Evolutionary conservation across 2,888 invertebrate species (phyloP), one percentile per base, ranked within the genome.

Genomic region (Ptilodon capucinus): DNA sequence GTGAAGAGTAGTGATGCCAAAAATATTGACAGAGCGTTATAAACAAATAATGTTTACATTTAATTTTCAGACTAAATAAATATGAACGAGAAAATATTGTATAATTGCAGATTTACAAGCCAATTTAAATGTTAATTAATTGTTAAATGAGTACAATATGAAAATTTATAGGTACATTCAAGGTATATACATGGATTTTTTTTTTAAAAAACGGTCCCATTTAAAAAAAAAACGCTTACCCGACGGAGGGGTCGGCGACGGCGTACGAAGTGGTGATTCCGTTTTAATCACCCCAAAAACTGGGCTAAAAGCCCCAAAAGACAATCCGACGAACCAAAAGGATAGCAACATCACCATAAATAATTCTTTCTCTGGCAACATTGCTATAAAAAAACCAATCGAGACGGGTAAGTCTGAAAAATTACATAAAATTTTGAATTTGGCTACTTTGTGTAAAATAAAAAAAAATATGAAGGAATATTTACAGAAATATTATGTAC

Each of bases 161-260:
- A 32, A 14, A 36, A 25, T 17, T 55, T 40, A 34, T 21, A 36
- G 44, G 48, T 23, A 43, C 39, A 38, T 39, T 14, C 23, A 41
- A 39, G 41, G 13, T 45, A 53, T 32, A 19, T 32, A 34, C n/a
- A 42, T 40, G 41, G 19, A 40, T 23, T 28, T 32, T n/a, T 18
- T 4, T 21, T 44, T 17, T 8, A 35, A 2, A 0, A 18, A 34
- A 39, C 38, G 44, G 67, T 65, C 69, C 69, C 61, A 62, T 57
- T 61, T 60, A 65, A 54, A 58, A 60, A 64, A 66, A 45, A 64
- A 65, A 46, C 16, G 48, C 79, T 80, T 81, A 81, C 81, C 82
- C 58, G 67, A 58, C n/a, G 73, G 67, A 28, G 66, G 60, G 19
- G 74, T 73, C 13, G 78, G 69, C 48, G 64, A 54, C n/a, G 72